A percentile compares a stretch with the other conserved stretches of the same genome.
Evolutionary conservation across 2,797 vertebrate genomes (phyloP).

Genomic region (Enteromius paludinosus): DNA sequence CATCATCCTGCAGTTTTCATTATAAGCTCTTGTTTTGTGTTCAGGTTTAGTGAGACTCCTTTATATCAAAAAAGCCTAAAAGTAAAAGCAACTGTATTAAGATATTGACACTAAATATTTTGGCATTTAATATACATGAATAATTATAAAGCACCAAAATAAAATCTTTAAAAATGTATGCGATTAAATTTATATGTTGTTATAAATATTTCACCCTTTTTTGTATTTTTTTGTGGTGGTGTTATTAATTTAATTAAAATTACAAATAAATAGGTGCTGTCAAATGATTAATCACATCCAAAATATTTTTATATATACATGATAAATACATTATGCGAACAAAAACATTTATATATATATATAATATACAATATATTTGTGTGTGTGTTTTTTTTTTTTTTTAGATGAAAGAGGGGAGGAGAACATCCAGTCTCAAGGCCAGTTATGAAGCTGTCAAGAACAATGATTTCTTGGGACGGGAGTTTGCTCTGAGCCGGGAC

Average conservation of each 20-base stretch:
- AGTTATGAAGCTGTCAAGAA: constrained; percentile 99
- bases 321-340: too few species aligned
- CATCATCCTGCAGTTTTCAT: neutral
- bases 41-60: neutral
- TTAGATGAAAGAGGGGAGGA: constrained; percentile 97
- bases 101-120: neutral
- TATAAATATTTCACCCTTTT: neutral
- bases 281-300: too few species aligned
- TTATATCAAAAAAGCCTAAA: neutral
- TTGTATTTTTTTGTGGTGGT: neutral
- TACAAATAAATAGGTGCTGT: too few species aligned
- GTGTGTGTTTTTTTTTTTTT: constrained; percentile 22
- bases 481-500: constrained; percentile 91
- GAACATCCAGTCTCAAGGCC: constrained; percentile 96
- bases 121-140: neutral
- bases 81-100: neutral
- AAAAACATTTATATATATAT: too few species aligned
- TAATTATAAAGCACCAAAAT: neutral
- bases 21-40: neutral
- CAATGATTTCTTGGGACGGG: constrained; percentile 94
- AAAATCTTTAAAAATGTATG: neutral
- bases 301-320: too few species aligned
- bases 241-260: neutral
- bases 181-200: neutral
- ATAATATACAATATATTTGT: neutral